Percentiles rank a stretch among this genome's conserved stretches.
Evolutionary conservation across 2,888 invertebrate genomes (phyloP).

Genomic region (Nemotelus pantherinus): DNA sequence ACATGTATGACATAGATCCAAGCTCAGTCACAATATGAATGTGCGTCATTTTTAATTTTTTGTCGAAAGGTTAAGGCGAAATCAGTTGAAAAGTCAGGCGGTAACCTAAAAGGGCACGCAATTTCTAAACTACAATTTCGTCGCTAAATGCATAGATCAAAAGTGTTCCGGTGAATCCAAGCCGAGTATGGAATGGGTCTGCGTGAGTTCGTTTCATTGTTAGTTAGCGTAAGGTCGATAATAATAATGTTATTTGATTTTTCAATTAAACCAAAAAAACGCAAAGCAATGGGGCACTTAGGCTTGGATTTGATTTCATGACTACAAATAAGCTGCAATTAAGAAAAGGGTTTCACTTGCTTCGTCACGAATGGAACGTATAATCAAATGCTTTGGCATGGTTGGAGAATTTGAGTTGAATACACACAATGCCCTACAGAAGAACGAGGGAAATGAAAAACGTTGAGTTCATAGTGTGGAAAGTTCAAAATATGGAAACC

Average conservation of each 20-base stretch:
- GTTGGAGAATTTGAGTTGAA: too few relatives aligned
- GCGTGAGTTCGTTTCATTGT: neutral
- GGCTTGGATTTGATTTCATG: too few relatives aligned
- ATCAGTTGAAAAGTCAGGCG: neutral
- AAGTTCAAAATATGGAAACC: too few relatives aligned
- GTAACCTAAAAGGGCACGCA: neutral
- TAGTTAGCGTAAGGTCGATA: constrained; percentile 10
- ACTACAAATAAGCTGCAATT: too few relatives aligned
- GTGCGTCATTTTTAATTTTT: constrained; percentile 9
- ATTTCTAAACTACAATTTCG: neutral
- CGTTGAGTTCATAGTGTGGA: too few relatives aligned
- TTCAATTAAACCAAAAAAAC: neutral
- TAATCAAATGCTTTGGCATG: too few relatives aligned
- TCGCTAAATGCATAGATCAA: neutral
- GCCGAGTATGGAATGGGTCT: neutral
- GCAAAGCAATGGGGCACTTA: neutral
- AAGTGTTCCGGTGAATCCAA: neutral
- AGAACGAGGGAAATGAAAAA: too few relatives aligned
- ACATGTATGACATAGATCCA: constrained; percentile 30
- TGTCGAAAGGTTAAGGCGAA: neutral
- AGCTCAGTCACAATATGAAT: neutral
- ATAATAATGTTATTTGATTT: neutral
- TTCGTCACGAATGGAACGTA: too few relatives aligned
- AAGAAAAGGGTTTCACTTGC: too few relatives aligned
- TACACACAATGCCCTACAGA: too few relatives aligned